Percentiles rank a stretch among this genome's conserved stretches.
Conservation (phyloP, 2,888 invertebrate genomes). For the Lasiommata megera region DNA sequence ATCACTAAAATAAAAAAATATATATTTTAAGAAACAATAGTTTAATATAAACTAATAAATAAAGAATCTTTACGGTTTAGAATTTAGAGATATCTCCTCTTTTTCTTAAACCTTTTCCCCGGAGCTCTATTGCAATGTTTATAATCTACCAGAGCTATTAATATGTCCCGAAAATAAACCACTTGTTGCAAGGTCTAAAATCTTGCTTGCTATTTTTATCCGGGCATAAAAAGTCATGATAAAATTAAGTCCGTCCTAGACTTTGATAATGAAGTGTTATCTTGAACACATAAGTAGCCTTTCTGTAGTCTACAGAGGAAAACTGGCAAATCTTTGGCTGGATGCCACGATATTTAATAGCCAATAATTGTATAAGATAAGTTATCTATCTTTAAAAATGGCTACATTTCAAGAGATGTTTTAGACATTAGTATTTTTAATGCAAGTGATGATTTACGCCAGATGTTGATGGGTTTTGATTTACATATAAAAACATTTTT, state of each 20-base stretch:
- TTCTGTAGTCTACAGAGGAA: not conserved
- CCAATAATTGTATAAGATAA: not conserved
- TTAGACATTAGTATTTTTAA: not conserved
- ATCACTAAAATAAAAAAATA: no score
- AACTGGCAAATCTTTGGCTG: not conserved
- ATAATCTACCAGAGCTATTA: not conserved
- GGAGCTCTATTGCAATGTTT: no score
- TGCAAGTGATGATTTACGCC: no score
- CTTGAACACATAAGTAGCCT: conserved; percentile 1
- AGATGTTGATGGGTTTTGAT: no score
- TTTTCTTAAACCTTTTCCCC: no score
- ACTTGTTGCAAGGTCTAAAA: conserved; percentile 4
- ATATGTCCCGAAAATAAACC: conserved; percentile 6
- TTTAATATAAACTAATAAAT: no score
- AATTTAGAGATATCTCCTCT: no score
- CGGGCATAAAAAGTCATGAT: not conserved
- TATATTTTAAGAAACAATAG: no score
- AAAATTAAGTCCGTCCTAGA: not conserved
- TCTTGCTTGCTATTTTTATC: not conserved
- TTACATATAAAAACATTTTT: no score
- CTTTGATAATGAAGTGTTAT: conserved; percentile 5
- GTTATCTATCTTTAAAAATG: not conserved
- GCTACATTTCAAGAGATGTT: not conserved
- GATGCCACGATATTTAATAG: not conserved
- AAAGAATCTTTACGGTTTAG: no score